phyloP scores from a whole-genome alignment of 2,797 vertebrate genomes.

The Rhinella marina region DNA sequence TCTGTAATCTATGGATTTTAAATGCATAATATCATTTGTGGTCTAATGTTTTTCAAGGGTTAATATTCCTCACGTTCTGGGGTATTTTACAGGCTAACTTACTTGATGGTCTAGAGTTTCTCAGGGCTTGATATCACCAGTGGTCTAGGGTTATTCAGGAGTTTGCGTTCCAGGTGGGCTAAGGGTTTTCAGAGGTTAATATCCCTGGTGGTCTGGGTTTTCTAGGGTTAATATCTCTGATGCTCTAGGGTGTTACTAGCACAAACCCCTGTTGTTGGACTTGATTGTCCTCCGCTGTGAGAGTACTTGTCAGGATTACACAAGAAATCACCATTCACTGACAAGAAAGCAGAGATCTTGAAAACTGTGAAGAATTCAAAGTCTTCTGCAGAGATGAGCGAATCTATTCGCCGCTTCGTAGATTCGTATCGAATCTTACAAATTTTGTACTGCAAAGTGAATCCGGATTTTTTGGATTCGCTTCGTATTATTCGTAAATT shows the following conservation, averaged over 20 bases:
- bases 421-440: too few species aligned
- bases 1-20: too few species aligned
- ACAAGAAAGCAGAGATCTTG: too few species aligned
- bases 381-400: too few species aligned
- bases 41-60: not conserved
- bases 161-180: not conserved
- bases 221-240: too few species aligned
- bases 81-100: not conserved
- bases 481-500: too few species aligned
- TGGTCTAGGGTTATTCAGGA: not conserved
- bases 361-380: too few species aligned
- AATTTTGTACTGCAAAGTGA: too few species aligned
- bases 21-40: not conserved
- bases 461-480: too few species aligned
- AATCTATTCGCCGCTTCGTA: too few species aligned
- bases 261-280: not conserved
- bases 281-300: not conserved
- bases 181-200: not conserved
- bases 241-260: too few species aligned
- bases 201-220: not conserved
- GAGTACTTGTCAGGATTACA: not conserved
- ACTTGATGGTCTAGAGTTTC: not conserved
- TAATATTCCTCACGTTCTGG: not conserved
- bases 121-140: too few species aligned
- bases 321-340: not conserved